phyloP scores from a whole-genome alignment of 2,888 invertebrate genomes.

The Clivina fossor region DNA sequence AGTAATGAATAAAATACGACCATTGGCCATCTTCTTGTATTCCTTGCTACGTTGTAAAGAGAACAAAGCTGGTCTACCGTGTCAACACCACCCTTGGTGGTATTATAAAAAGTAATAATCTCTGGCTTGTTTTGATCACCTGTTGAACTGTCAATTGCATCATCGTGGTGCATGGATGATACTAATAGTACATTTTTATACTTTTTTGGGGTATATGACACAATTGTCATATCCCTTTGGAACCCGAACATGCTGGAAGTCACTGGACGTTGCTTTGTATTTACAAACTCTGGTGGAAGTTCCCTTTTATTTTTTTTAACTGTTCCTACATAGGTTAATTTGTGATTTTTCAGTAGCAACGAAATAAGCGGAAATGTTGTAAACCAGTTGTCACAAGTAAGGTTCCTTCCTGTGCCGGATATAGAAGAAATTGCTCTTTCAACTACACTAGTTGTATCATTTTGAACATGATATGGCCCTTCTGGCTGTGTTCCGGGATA shows the following conservation, averaged over 20 bases:
- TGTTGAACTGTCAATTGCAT: constrained; percentile 2
- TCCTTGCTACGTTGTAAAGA: neutral
- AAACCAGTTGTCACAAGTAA: constrained; percentile 25
- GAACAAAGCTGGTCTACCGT: neutral
- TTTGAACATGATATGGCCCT: constrained; percentile 36
- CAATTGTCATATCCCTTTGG: constrained; percentile 26
- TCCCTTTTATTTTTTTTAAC: constrained; percentile 39
- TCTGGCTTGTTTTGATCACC: neutral
- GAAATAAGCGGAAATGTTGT: constrained; percentile 29
- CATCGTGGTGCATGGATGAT: constrained; percentile 10
- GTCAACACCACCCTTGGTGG: neutral
- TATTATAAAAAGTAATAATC: constrained; percentile 2
- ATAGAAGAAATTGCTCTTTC: constrained; percentile 27
- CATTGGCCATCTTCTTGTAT: constrained; percentile 13
- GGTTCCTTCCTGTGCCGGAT: constrained; percentile 23
- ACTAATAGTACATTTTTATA: constrained; percentile 32
- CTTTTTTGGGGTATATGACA: constrained; percentile 37
- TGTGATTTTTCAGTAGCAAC: constrained; percentile 30
- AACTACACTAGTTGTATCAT: constrained; percentile 24
- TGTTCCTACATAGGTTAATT: constrained; percentile 37
- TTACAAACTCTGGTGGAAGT: constrained; percentile 35
- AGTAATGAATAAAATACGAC: neutral
- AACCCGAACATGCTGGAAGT: constrained; percentile 35
- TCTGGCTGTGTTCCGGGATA: constrained; percentile 43
- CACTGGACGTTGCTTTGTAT: constrained; percentile 29